A percentile compares a stretch with the other conserved stretches of the same genome.
phyloP scores from a whole-genome alignment of 1,140 invertebrate genomes.

The Pentalonia nigronervosa region DNA sequence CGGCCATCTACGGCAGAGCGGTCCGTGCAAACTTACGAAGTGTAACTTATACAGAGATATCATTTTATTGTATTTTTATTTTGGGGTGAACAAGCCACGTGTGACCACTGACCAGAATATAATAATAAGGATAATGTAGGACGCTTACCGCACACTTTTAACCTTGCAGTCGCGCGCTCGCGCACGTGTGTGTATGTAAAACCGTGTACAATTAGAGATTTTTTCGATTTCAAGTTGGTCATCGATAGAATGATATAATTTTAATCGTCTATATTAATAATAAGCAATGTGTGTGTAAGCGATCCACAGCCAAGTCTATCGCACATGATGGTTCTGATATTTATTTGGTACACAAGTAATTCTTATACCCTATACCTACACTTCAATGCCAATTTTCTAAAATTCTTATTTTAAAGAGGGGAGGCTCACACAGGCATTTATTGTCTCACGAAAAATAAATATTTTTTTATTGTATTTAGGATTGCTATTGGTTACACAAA shows the following conservation, averaged over 20 bases:
- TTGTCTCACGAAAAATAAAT: too few relatives aligned
- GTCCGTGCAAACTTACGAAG: neutral
- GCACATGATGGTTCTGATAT: too few relatives aligned
- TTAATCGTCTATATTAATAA: neutral
- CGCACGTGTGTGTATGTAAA: neutral
- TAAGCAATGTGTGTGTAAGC: too few relatives aligned
- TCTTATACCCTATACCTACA: too few relatives aligned
- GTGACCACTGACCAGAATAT: neutral
- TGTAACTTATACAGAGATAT: neutral
- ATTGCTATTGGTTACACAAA: too few relatives aligned
- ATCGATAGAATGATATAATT: neutral
- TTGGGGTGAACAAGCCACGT: neutral
- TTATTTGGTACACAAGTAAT: too few relatives aligned
- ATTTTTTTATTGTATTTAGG: too few relatives aligned
- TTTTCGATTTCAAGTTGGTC: neutral
- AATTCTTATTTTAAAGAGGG: too few relatives aligned
- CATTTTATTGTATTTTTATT: neutral
- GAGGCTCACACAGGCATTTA: too few relatives aligned
- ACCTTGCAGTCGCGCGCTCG: too few relatives aligned
- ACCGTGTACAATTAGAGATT: neutral
- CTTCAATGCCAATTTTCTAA: too few relatives aligned
- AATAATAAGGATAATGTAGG: neutral
- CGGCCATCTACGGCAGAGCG: neutral
- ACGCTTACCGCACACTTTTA: neutral
- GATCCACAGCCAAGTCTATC: too few relatives aligned